Base-by-base conservation (phyloP, 1,140 invertebrate species). In the Aphelinus certus region DNA sequence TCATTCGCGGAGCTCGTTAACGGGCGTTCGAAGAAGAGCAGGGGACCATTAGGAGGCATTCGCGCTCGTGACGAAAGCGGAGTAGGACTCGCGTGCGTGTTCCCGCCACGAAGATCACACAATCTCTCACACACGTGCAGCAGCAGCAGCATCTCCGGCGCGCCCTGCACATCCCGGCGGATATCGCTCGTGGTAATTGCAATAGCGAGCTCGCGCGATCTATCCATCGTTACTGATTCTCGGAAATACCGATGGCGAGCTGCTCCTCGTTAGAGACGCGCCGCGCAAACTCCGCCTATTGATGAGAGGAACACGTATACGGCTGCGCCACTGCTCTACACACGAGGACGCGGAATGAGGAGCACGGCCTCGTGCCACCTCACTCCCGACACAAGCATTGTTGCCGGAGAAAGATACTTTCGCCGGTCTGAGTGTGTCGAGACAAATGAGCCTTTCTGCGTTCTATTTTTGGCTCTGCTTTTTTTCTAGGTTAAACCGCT, bases 151-250 rank as follows among this genome's bases (percentile, higher is more conserved):
- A 45, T 45, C 45, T 63, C 48, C 7, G 4, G n/a, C n/a, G 46
- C 10, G 10, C 45, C 3, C 58, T 7, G 58, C 58, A 51, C 53
- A 64, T 65, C 10, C 68, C 55, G 43, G 2, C 63, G 46, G 57
- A 45, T 76, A 78, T 77, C 75, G 79, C 79, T 79, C 79, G 78
- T 69, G 77, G 67, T 79, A 78, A 81, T 79, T 81, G 77, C 71
- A 10, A 78, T 68, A 62, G 56, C 67, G n/a, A 10, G 45, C 7
- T 2, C 60, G 26, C 49, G 48, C 7, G 60, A 3, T 42, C 26
- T 7, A 62, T 62, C 60, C 60, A 46, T 62, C 60, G 60, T 62
- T 62, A 45, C 60, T 45, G 57, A 58, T 58, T 42, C 6, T 60
- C 26, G 26, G 26, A 26, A 26, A 26, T 26, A 26, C 26, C 26